Base-by-base conservation (phyloP, 1,140 invertebrate species). In the Trissolcus basalis region DNA sequence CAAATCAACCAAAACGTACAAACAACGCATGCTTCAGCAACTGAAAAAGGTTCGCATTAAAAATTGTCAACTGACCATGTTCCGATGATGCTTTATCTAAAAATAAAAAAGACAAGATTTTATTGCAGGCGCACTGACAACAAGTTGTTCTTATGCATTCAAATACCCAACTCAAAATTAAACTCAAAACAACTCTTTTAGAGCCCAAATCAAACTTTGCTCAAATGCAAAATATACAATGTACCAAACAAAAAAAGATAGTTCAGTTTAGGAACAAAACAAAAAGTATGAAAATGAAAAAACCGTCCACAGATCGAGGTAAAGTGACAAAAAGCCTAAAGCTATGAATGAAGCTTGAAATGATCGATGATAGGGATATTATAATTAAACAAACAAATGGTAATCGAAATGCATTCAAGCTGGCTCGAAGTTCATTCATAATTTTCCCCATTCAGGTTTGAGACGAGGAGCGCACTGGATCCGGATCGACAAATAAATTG, bases 21-120 rank as follows among this genome's bases (percentile, higher is more conserved):
- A 78, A 78, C 76, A 81, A 71, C 14, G 45, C 84, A 86, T 85
- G 83, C 85, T 69, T 63, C 78, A 78, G 80, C 77, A 83, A 82
- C 80, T 75, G 65, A 84, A 85, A 84, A 83, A 82, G 6, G 9
- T 39, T n/a, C 77, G 77, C 80, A 80, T 27, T 71, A 83, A 75
- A 80, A 56, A 75, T 80, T 80, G 76, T 80, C 59, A 83, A 86
- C 86, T 87, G 84, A 86, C 86, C 86, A 85, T 85, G 83, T 80
- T 86, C 82, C 85, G 82, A 68, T 82, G 83, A 81, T 85, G 83
- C 72, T 81, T 85, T 80, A 79, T 82, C 85, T 87, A 86, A 81
- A 87, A 85, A 85, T 77, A 80, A 76, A 86, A 71, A 63, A 77
- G 19, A 27, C 19, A 79, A 82, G 56, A 70, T 75, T 85, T 83